Base-by-base conservation (phyloP, 30 jellyfish, hydroid and myxozoan genomes). In the Cassiopea andromeda region DNA sequence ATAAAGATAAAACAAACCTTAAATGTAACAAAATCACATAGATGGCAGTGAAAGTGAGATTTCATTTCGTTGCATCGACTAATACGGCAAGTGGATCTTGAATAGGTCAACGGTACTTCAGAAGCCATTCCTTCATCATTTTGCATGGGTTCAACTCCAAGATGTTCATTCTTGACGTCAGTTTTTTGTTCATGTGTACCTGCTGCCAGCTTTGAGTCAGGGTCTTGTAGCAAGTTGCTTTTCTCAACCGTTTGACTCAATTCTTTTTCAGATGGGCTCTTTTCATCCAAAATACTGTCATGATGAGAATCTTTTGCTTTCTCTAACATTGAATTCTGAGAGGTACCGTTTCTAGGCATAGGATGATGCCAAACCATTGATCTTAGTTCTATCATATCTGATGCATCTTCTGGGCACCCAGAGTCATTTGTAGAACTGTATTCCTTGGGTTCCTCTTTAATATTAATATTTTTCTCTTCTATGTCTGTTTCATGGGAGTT, bases 321-420 rank as follows among this genome's bases (percentile, higher is more conserved):
- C 45, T n/a, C 60, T 16, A 27, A 2, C 43, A 44, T 13, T n/a
- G 78, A 57, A 43, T 69, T 49, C 2, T 73, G 75, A 9, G 13
- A 44, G 0, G 60, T 17, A 27, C 45, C 47, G 38, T 69, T 83
- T 78, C 69, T 69, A 14, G 84, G 4, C 2, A 54, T 46, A 12
- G 91, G 91, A 83, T 83, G 90, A 27, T 82, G 91, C 91, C 91
- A 83, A 14, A 72, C 91, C 91, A 83, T 83, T 9, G 91, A 83
- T 19, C 75, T 69, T 67, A 83, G 54, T 44, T 83, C 91, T 49
- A 83, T 83, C 91, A 83, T 83, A 18, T 83, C 91, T 19, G 84
- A 27, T 1, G 84, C 84, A 44, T 81, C 90, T 27, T 83, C 91
- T 7, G 58, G 59, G 46, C 44, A 59, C 18, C 71, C 77, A 14